phyloP scores from a whole-genome alignment of 2,888 invertebrate species.

The Cremastobaeus sp. region DNA sequence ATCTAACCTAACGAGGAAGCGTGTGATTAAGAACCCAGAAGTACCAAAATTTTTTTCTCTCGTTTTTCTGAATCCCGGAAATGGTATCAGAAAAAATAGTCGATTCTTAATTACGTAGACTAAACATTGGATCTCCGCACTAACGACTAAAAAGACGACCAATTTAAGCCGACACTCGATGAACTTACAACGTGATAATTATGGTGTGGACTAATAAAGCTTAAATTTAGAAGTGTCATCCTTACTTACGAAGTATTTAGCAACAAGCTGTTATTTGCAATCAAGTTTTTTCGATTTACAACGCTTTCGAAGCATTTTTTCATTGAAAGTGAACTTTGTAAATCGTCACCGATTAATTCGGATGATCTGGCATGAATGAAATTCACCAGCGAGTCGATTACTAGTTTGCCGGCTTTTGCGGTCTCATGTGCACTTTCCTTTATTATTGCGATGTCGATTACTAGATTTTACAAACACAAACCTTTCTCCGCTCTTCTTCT shows the following conservation, averaged over 20 bases:
- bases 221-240: constrained; percentile 9
- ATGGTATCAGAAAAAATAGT: constrained; percentile 2
- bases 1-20: constrained; percentile 28
- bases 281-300: background rate
- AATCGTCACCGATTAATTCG: constrained; percentile 3
- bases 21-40: background rate
- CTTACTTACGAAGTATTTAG: too few species aligned
- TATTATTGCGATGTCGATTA: too few species aligned
- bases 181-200: constrained; percentile 7
- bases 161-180: constrained; percentile 6
- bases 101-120: constrained; percentile 10
- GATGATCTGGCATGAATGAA: constrained; percentile 7
- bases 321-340: too few species aligned
- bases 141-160: constrained; percentile 9
- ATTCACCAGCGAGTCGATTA: constrained; percentile 13
- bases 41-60: background rate
- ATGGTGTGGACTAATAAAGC: constrained; percentile 1
- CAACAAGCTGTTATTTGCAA: too few species aligned
- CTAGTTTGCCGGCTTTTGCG: constrained; percentile 26
- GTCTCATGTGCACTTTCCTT: constrained; percentile 16
- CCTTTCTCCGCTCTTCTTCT: too few species aligned
- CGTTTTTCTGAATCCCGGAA: constrained; percentile 9
- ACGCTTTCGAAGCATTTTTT: too few species aligned
- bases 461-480: too few species aligned
- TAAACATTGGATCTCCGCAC: constrained; percentile 2